Evolutionary conservation across 2,888 invertebrate species (phyloP).

Genomic region (Lycaena phlaeas): DNA sequence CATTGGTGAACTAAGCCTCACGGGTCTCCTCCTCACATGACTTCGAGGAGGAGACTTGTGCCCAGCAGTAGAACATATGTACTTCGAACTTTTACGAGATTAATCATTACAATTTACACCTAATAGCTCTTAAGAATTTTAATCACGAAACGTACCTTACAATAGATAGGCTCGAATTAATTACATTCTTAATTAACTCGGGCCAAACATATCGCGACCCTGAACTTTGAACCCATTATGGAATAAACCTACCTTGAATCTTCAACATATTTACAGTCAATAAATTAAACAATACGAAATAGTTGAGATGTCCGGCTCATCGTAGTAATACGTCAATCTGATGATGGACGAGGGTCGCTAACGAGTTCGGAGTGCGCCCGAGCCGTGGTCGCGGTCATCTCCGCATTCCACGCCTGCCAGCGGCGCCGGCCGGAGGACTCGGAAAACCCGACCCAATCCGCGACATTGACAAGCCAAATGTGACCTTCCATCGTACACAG

Average conservation of each 20-base stretch:
- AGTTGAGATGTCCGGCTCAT: neutral
- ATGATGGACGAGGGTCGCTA: conserved; percentile 37
- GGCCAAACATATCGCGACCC: conserved; percentile 10
- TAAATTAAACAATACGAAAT: neutral
- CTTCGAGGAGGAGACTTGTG: too few relatives aligned
- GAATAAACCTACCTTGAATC: too few relatives aligned
- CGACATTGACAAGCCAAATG: conserved; percentile 22
- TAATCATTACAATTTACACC: too few relatives aligned
- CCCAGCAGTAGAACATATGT: too few relatives aligned
- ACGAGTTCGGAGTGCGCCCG: conserved; percentile 43
- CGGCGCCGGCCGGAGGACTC: conserved; percentile 27
- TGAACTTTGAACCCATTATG: conserved; percentile 11
- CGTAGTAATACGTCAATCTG: conserved; percentile 19
- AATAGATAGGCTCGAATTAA: conserved; percentile 12
- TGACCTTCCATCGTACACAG: conserved; percentile 23
- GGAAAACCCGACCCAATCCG: conserved; percentile 44
- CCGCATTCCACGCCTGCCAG: conserved; percentile 56
- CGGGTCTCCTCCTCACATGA: too few relatives aligned
- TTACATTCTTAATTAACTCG: conserved; percentile 11
- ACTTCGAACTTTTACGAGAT: too few relatives aligned
- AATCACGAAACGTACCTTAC: conserved; percentile 1
- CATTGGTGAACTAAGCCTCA: too few relatives aligned
- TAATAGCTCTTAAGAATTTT: too few relatives aligned
- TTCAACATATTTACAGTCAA: too few relatives aligned
- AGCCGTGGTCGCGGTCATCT: conserved; percentile 46